Evolutionary conservation across 2,113 vertebrate species (phyloP).

Genomic region (Tychaedon coryphoeus): DNA sequence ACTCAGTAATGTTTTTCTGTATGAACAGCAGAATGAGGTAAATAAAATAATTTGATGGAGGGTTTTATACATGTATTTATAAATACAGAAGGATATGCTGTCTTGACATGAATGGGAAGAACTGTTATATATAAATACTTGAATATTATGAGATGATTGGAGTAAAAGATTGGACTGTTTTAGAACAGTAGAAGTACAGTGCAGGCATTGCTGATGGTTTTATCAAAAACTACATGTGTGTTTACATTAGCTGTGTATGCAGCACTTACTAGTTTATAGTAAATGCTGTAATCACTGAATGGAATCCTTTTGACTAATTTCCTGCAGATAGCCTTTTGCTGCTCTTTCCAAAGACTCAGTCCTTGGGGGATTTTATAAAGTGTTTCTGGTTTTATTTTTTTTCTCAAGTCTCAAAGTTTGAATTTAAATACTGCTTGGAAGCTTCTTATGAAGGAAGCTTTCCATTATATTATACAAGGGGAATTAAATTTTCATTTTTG

Average conservation of each 20-base stretch:
- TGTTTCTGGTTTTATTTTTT: neutral
- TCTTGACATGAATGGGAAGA: neutral
- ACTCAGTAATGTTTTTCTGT: neutral
- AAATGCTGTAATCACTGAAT: neutral
- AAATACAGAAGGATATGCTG: neutral
- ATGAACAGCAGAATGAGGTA: neutral
- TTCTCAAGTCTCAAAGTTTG: neutral
- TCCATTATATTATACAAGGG: neutral
- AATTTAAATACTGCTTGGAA: neutral
- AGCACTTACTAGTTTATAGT: neutral
- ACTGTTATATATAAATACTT: neutral
- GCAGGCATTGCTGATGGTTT: neutral
- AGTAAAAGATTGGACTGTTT: neutral
- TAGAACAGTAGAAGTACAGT: neutral
- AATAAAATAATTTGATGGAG: neutral
- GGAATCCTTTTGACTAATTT: neutral
- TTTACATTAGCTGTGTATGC: constrained; percentile 17
- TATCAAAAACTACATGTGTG: neutral
- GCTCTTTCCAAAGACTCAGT: constrained; percentile 10
- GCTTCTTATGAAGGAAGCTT: neutral
- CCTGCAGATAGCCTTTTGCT: neutral
- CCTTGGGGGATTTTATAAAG: neutral
- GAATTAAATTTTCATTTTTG: neutral
- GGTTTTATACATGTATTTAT: neutral
- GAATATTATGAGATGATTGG: neutral